Percentiles rank a stretch among this genome's conserved stretches.
Conservation (phyloP, 2,888 invertebrate genomes). For the Ornithoptera alexandrae region DNA sequence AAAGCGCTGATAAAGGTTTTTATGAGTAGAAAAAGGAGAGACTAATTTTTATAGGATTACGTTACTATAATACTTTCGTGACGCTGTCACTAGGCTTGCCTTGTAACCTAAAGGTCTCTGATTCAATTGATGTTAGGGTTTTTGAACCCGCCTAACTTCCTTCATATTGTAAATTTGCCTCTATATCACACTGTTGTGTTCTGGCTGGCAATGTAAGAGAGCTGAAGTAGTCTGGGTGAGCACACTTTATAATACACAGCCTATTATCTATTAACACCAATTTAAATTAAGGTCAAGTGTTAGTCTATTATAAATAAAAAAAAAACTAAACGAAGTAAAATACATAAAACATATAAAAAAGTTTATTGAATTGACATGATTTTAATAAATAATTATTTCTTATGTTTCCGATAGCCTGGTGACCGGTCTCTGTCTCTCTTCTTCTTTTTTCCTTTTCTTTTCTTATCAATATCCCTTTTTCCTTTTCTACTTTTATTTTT, state of each 20-base stretch:
- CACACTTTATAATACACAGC: background rate
- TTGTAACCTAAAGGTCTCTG: too few species aligned
- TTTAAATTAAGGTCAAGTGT: background rate
- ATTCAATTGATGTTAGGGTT: too few species aligned
- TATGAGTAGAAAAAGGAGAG: too few species aligned
- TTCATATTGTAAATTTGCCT: background rate
- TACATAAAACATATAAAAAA: background rate
- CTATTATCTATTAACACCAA: background rate
- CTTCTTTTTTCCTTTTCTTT: conserved; percentile 80
- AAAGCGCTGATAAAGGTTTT: too few species aligned
- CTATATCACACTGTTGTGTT: background rate
- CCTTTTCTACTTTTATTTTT: conserved; percentile 64
- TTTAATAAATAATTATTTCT: conserved; percentile 52
- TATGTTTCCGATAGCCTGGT: conserved; percentile 73
- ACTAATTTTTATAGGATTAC: too few species aligned
- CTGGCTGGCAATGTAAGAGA: background rate
- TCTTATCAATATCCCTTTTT: conserved; percentile 77
- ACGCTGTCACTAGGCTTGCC: too few species aligned
- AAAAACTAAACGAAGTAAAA: background rate
- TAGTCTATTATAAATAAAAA: background rate
- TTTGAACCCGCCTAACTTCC: too few species aligned
- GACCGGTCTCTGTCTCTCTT: conserved; percentile 75
- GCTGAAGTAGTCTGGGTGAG: background rate
- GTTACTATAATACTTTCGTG: too few species aligned
- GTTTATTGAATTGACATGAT: conserved; percentile 5